These are phyloP conservation scores for Benthosema pterotum DNA, from an alignment of 2,797 vertebrate species.

Conservation along the genomic window DNA sequence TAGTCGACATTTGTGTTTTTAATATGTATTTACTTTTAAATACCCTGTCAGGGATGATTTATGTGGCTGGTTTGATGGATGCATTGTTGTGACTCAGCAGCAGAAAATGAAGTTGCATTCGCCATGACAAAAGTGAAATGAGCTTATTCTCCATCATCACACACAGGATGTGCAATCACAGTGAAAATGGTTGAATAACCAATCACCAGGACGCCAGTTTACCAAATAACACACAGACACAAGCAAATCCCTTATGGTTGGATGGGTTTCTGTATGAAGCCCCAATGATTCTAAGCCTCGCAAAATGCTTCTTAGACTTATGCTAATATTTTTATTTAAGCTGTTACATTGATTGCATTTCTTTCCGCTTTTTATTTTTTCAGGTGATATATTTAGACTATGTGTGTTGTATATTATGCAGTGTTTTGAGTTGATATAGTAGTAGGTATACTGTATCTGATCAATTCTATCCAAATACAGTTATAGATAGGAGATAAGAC, in stretches of 20 bases:
- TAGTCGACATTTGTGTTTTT: conserved; percentile 40
- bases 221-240: conserved; percentile 50
- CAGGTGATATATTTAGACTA: no score
- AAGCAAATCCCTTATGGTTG: conserved; percentile 61
- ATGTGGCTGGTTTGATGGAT: conserved; percentile 67
- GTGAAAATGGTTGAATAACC: conserved; percentile 61
- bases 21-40: conserved; percentile 74
- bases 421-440: no score
- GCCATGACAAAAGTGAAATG: conserved; percentile 77
- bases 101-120: conserved; percentile 76
- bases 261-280: conserved; percentile 36
- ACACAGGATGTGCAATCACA: conserved; percentile 60
- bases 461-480: no score
- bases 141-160: conserved; percentile 65
- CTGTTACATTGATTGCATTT: no score
- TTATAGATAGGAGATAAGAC: no score
- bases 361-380: no score
- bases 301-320: neutral
- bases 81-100: conserved; percentile 68
- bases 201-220: conserved; percentile 48
- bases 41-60: conserved; percentile 76
- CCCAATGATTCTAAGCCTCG: conserved; percentile 4
- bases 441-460: no score
- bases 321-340: no score
- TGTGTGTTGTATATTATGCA: no score